Percentiles rank a stretch among this genome's conserved stretches.
Evolutionary conservation across 2,113 vertebrate genomes (phyloP).

Genomic region (Petrocephalus microphthalmus): DNA sequence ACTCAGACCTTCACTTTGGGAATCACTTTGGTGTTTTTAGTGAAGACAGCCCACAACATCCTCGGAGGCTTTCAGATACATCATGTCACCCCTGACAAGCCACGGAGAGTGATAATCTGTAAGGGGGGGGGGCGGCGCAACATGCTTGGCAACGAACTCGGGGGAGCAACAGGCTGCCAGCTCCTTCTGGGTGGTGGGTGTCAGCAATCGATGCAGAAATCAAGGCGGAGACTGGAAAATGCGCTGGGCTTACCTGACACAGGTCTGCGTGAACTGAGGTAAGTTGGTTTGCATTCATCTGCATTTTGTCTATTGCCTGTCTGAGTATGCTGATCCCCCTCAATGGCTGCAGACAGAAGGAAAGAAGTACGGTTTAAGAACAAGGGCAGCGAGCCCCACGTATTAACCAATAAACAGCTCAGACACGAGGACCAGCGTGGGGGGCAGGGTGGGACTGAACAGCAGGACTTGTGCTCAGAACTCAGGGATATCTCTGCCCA

Average conservation of each 20-base stretch:
- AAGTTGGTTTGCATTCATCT: slow-evolving; percentile 99
- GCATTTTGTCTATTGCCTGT: slow-evolving; percentile 99
- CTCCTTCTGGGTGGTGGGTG: background rate
- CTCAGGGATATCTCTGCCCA: background rate
- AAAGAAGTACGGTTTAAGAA: background rate
- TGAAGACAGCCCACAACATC: background rate
- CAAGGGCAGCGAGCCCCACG: too few species aligned
- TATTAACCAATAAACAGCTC: background rate
- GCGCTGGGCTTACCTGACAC: slow-evolving; percentile 80
- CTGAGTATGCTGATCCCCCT: slow-evolving; percentile 90
- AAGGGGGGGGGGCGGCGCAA: background rate
- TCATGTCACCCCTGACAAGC: background rate
- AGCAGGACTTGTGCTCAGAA: background rate
- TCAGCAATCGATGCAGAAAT: background rate
- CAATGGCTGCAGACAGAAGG: slow-evolving; percentile 72
- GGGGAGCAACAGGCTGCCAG: background rate
- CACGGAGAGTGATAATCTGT: background rate
- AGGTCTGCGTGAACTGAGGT: slow-evolving; percentile 98
- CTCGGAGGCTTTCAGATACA: background rate
- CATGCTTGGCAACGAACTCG: background rate
- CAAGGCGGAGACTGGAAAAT: background rate
- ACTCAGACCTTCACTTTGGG: background rate
- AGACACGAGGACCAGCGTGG: background rate
- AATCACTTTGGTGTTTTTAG: background rate
- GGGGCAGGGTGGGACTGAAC: background rate